Percentiles rank a stretch among this genome's conserved stretches.
Evolutionary conservation across 2,113 vertebrate species (phyloP).

Genomic region (Rhagologus leucostigma): DNA sequence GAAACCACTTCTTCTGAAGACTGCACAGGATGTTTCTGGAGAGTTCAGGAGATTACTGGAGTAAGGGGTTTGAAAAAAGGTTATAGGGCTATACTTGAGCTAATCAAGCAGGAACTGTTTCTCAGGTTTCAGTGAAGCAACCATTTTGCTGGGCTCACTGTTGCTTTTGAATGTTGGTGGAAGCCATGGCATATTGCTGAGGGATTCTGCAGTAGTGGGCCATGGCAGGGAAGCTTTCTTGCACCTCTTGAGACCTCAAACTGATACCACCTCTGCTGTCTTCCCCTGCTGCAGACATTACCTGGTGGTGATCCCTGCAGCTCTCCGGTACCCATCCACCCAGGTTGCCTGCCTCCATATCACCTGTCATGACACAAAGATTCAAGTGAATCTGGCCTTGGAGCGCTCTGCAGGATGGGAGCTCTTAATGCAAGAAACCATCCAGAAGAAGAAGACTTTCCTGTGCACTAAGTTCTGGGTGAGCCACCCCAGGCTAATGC

Average conservation of each 20-base stretch:
- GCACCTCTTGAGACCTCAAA: neutral
- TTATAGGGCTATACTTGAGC: neutral
- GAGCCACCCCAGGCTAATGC: neutral
- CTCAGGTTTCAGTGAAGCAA: neutral
- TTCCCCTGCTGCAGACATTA: slow-evolving; percentile 6
- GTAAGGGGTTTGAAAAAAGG: neutral
- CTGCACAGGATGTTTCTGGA: neutral
- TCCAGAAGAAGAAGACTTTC: slow-evolving; percentile 43
- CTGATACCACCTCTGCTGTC: neutral
- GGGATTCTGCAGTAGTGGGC: neutral
- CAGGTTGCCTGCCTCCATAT: slow-evolving; percentile 53
- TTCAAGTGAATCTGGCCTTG: slow-evolving; percentile 29
- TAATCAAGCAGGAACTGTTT: neutral
- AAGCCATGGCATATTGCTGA: neutral
- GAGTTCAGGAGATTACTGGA: neutral
- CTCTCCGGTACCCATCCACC: slow-evolving; percentile 16
- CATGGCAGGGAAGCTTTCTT: neutral
- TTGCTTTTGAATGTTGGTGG: neutral
- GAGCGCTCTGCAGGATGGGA: neutral
- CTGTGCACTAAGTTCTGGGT: slow-evolving; percentile 48
- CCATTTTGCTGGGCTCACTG: neutral
- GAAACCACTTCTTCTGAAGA: neutral
- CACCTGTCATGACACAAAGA: slow-evolving; percentile 4
- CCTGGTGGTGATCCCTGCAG: slow-evolving; percentile 45
- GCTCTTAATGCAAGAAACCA: neutral